These are phyloP conservation scores for Drosophila paranaensis DNA, from an alignment of 2,888 invertebrate genomes.

Conservation along the genomic window DNA sequence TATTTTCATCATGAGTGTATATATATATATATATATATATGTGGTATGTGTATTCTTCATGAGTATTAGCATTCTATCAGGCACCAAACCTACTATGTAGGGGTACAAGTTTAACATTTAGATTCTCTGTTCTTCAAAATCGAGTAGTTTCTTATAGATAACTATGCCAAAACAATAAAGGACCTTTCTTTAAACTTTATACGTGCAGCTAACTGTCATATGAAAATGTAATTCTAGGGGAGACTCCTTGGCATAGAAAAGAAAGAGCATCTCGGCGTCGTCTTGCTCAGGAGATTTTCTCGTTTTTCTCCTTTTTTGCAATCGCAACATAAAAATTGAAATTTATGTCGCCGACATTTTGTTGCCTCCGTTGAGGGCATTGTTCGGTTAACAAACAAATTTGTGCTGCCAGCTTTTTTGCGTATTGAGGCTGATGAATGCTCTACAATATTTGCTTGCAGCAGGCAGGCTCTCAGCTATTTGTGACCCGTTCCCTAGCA, in stretches of 20 bases:
- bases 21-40: too few species aligned
- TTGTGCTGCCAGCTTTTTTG: slow-evolving; percentile 33
- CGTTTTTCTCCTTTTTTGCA: slow-evolving; percentile 46
- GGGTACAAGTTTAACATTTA: neutral
- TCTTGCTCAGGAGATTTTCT: neutral
- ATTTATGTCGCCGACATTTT: slow-evolving; percentile 70
- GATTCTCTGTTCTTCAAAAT: too few species aligned
- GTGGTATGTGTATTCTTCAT: too few species aligned
- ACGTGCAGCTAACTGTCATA: too few species aligned
- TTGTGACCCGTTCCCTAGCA: slow-evolving; percentile 3
- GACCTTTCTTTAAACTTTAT: too few species aligned
- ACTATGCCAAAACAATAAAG: too few species aligned
- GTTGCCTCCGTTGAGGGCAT: slow-evolving; percentile 48
- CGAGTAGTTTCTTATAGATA: too few species aligned
- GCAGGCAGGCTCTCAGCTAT: slow-evolving; percentile 10
- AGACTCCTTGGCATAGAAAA: neutral
- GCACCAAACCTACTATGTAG: too few species aligned
- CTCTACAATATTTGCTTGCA: slow-evolving; percentile 27
- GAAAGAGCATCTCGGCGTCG: neutral
- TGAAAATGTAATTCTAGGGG: neutral
- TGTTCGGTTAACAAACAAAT: slow-evolving; percentile 53
- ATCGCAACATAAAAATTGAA: slow-evolving; percentile 72
- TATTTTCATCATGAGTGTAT: too few species aligned
- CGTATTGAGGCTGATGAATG: slow-evolving; percentile 58
- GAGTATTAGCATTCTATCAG: too few species aligned